phyloP scores from a whole-genome alignment of 2,113 vertebrate genomes.

The Glaucidium brasilianum region DNA sequence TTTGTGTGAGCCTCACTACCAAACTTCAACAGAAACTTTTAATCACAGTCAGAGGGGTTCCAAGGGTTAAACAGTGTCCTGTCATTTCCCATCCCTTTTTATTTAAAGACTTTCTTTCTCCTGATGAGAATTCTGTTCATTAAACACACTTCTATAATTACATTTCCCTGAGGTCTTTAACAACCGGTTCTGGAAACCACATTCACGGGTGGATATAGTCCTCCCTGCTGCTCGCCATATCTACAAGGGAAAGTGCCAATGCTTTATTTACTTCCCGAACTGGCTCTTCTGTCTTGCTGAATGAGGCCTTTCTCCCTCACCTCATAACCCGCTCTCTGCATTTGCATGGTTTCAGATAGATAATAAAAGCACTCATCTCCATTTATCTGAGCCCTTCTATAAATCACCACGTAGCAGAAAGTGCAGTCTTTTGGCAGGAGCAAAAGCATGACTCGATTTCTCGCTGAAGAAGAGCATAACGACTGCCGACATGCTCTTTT shows the following conservation, averaged over 20 bases:
- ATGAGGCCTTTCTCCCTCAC: background rate
- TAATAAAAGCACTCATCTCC: background rate
- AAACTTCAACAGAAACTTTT: background rate
- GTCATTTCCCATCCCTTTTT: background rate
- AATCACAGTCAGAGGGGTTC: background rate
- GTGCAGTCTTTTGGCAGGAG: background rate
- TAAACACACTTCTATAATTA: background rate
- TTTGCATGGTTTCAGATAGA: background rate
- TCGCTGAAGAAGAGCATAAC: background rate
- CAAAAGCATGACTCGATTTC: background rate
- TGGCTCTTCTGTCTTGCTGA: background rate
- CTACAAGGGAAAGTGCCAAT: background rate
- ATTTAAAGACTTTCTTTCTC: background rate
- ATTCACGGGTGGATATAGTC: background rate
- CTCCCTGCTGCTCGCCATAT: background rate
- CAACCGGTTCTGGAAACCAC: background rate
- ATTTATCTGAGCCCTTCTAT: background rate
- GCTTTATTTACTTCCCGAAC: background rate
- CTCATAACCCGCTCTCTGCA: background rate
- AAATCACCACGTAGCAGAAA: background rate
- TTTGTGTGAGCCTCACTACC: background rate
- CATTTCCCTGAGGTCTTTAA: background rate
- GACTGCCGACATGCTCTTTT: background rate
- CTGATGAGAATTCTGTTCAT: background rate
- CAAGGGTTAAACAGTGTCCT: background rate